phyloP scores from a whole-genome alignment of 2,113 vertebrate genomes.

The Pimephales promelas region DNA sequence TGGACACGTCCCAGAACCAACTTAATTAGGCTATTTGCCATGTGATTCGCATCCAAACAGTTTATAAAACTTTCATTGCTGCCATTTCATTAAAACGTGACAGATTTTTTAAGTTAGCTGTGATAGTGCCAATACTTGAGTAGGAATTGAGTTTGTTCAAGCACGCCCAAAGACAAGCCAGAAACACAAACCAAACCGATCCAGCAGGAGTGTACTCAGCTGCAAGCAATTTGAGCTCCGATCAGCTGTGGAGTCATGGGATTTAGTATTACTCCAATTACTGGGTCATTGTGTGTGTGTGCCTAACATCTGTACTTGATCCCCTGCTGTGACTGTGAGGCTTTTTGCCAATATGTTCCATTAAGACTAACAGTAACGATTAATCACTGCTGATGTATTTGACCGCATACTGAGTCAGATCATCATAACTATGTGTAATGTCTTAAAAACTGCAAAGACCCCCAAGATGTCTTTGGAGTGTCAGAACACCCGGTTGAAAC shows the following conservation, averaged over 20 bases:
- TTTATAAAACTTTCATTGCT: slow-evolving; percentile 9
- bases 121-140: background rate
- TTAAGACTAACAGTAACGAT: slow-evolving; percentile 41
- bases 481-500: slow-evolving; percentile 1
- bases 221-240: slow-evolving; percentile 34
- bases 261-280: slow-evolving; percentile 44
- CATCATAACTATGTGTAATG: slow-evolving; percentile 4
- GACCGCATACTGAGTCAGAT: slow-evolving; percentile 33
- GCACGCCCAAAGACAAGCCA: slow-evolving; percentile 36
- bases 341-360: slow-evolving; percentile 44
- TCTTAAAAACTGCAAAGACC: slow-evolving; percentile 22
- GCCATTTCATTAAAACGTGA: slow-evolving; percentile 6
- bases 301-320: slow-evolving; percentile 46
- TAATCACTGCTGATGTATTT: slow-evolving; percentile 40
- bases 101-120: background rate
- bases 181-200: slow-evolving; percentile 31
- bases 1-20: slow-evolving; percentile 7
- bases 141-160: slow-evolving; percentile 21
- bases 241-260: slow-evolving; percentile 43
- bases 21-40: background rate
- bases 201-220: slow-evolving; percentile 45
- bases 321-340: slow-evolving; percentile 34
- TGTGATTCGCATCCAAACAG: slow-evolving; percentile 29
- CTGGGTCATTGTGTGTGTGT: slow-evolving; percentile 42
- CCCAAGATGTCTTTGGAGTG: background rate